A percentile compares a stretch with the other conserved stretches of the same genome.
phyloP scores from a whole-genome alignment of 2,113 vertebrate genomes.

The Ceuthmochares aereus region DNA sequence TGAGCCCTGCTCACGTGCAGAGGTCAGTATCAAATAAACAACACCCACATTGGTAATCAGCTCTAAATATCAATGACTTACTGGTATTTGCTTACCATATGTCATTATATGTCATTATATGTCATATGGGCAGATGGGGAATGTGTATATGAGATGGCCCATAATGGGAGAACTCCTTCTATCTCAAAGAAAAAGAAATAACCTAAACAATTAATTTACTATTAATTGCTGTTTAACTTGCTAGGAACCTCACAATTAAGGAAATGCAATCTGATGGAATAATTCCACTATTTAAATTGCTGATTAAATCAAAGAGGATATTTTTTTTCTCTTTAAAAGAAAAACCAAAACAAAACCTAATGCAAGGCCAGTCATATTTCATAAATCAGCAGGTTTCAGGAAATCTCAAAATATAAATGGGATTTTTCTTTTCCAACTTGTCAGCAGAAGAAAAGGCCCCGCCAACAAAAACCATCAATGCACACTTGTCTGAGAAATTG shows the following conservation, averaged over 20 bases:
- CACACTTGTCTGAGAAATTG: slow-evolving; percentile 66
- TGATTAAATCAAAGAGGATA: neutral
- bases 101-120: neutral
- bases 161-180: neutral
- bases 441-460: slow-evolving; percentile 64
- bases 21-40: neutral
- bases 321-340: neutral
- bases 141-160: rapidly evolving
- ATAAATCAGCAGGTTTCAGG: slow-evolving; percentile 69
- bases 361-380: slow-evolving; percentile 26
- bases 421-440: slow-evolving; percentile 71
- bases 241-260: neutral
- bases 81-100: neutral
- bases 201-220: neutral
- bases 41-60: neutral
- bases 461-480: slow-evolving; percentile 72
- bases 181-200: neutral
- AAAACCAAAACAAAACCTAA: slow-evolving; percentile 21
- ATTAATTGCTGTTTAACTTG: neutral
- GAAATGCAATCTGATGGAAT: neutral
- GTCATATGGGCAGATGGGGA: neutral
- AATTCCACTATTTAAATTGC: neutral
- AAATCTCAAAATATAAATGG: slow-evolving; percentile 73
- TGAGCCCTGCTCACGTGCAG: neutral
- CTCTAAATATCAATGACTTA: neutral